phyloP scores from a whole-genome alignment of 2,888 invertebrate species.

The Morpho deidamia region DNA sequence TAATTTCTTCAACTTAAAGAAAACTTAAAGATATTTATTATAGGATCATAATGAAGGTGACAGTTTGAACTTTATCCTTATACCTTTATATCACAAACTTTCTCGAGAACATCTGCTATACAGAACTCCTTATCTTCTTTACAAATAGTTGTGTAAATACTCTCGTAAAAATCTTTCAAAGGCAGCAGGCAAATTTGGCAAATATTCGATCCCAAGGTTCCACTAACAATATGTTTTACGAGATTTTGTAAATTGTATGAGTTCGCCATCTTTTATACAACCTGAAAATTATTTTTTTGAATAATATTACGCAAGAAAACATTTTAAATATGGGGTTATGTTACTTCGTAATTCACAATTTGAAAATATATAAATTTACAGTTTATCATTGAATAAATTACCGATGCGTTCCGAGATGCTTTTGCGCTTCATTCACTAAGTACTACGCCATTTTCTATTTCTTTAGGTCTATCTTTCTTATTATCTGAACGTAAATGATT shows the following conservation, averaged over 20 bases:
- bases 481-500: neutral
- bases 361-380: conserved; percentile 24
- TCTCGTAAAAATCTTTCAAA: conserved; percentile 43
- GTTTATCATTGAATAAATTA: conserved; percentile 42
- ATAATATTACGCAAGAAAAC: neutral
- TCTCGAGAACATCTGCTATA: conserved; percentile 51
- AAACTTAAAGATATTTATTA: no score
- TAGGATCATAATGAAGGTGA: no score
- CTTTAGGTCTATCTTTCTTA: neutral
- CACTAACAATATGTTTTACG: conserved; percentile 55
- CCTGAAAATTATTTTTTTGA: conserved; percentile 11
- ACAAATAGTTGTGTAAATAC: conserved; percentile 54
- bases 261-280: conserved; percentile 38
- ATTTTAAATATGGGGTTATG: conserved; percentile 2
- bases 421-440: conserved; percentile 20
- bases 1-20: no score
- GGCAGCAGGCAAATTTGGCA: conserved; percentile 57
- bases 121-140: conserved; percentile 53
- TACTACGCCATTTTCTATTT: conserved; percentile 17
- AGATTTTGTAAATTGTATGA: conserved; percentile 44
- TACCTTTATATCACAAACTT: conserved; percentile 29
- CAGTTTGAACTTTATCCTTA: no score
- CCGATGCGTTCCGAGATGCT: conserved; percentile 31
- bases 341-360: neutral
- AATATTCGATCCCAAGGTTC: conserved; percentile 46